A percentile compares a stretch with the other conserved stretches of the same genome.
These are phyloP conservation scores for Chelonia mydas DNA, from an alignment of 2,797 vertebrate species.

Conservation along the genomic window DNA sequence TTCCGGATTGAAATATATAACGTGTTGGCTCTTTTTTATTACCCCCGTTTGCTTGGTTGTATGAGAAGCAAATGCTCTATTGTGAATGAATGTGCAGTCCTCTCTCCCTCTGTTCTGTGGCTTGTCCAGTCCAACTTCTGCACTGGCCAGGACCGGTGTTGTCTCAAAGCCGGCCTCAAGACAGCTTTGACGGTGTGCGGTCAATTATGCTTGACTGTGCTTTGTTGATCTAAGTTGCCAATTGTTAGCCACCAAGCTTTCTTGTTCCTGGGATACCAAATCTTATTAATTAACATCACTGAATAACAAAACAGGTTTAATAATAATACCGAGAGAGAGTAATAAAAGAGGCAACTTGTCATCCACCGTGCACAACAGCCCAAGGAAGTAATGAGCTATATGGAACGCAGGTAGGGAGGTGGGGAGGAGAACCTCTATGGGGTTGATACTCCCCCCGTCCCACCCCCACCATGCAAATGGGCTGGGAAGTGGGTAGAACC, in stretches of 20 bases:
- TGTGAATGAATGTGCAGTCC: rapidly evolving
- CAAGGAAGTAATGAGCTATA: background rate
- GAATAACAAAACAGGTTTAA: background rate
- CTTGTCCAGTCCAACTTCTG: background rate
- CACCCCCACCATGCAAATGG: background rate
- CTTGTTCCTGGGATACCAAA: background rate
- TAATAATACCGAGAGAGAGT: background rate
- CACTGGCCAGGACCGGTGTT: rapidly evolving
- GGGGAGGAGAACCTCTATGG: background rate
- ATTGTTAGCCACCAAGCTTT: background rate
- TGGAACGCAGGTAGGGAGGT: background rate
- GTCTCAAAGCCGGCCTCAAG: rapidly evolving
- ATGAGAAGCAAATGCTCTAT: background rate
- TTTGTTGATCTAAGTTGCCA: background rate
- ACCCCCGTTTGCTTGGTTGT: rapidly evolving
- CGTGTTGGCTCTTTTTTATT: rapidly evolving
- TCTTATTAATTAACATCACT: background rate
- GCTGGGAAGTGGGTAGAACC: background rate
- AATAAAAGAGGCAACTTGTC: background rate
- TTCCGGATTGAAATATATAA: rapidly evolving
- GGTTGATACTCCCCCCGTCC: background rate
- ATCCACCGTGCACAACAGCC: background rate
- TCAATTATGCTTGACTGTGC: background rate
- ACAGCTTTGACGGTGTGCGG: too few species aligned
- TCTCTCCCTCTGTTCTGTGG: rapidly evolving